phyloP scores from a whole-genome alignment of 2,797 vertebrate species.

The Catamblyrhynchus diadema region DNA sequence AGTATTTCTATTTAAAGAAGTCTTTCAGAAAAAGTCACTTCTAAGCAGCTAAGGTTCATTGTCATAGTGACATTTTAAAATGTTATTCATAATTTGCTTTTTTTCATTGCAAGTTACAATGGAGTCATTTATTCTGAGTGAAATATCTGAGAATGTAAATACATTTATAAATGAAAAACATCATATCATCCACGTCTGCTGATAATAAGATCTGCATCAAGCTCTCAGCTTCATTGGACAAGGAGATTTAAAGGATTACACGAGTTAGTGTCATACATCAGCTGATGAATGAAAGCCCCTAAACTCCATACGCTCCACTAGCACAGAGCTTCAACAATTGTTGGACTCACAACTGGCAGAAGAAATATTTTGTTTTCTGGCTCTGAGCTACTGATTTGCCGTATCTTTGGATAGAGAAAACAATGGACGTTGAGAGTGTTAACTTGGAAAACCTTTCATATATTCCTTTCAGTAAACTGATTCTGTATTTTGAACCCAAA shows the following conservation, averaged over 20 bases:
- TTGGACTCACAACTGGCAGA: background rate
- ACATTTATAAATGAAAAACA: background rate
- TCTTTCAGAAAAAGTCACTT: background rate
- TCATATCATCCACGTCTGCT: fast-evolving
- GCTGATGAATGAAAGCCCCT: background rate
- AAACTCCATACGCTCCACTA: background rate
- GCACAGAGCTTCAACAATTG: background rate
- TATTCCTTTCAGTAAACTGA: background rate
- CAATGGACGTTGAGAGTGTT: background rate
- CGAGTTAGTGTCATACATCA: background rate
- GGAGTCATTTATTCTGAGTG: background rate
- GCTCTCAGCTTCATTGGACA: background rate
- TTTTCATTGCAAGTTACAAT: background rate
- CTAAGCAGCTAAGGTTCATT: background rate
- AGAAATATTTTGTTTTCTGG: background rate
- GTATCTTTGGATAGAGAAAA: background rate
- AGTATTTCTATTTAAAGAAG: background rate
- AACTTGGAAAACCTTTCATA: background rate
- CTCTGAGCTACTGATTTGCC: background rate
- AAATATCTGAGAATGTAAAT: background rate
- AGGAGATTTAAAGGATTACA: background rate
- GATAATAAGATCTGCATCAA: background rate
- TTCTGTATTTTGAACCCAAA: background rate
- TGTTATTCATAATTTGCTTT: background rate
- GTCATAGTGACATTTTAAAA: background rate